Percentiles rank a stretch among this genome's conserved stretches.
Evolutionary conservation across 1,140 invertebrate species (phyloP).

Genomic region (Cydia pomonella): DNA sequence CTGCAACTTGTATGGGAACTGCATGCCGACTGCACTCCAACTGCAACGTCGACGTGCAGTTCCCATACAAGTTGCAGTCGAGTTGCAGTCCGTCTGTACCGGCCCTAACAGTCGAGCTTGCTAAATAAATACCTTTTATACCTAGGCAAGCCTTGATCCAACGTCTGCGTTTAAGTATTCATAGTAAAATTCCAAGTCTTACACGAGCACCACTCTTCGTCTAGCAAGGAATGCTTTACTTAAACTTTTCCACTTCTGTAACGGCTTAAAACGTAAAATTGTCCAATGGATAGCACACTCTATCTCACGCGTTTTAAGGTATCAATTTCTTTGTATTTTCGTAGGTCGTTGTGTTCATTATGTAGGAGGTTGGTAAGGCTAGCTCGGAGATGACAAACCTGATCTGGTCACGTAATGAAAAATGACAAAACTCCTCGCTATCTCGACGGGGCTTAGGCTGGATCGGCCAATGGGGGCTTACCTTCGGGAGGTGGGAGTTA

Average conservation of each 20-base stretch:
- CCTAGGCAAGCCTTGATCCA: conserved; percentile 46
- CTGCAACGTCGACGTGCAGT: too few relatives aligned
- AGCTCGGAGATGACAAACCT: conserved; percentile 65
- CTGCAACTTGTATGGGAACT: too few relatives aligned
- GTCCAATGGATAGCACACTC: conserved; percentile 2
- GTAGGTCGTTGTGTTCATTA: conserved; percentile 12
- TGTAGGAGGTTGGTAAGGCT: conserved; percentile 44
- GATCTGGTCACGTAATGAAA: conserved; percentile 83
- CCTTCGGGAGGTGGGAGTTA: conserved; percentile 30
- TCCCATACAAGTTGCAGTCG: too few relatives aligned
- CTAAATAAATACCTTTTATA: conserved; percentile 35
- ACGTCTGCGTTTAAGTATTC: conserved; percentile 51
- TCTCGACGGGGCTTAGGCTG: conserved; percentile 36
- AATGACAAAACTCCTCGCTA: conserved; percentile 75
- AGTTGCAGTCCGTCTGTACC: too few relatives aligned
- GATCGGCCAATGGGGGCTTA: conserved; percentile 44
- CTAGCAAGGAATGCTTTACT: conserved; percentile 57
- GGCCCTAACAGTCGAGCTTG: too few relatives aligned
- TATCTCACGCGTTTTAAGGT: conserved; percentile 29
- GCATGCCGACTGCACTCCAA: too few relatives aligned
- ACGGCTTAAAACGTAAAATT: conserved; percentile 34
- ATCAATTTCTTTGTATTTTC: neutral
- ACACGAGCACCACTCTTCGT: conserved; percentile 52
- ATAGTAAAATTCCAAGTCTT: conserved; percentile 54
- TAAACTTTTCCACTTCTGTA: conserved; percentile 34